Base-by-base conservation (phyloP, 2,797 vertebrate species). In the Bradypodion pumilum region DNA sequence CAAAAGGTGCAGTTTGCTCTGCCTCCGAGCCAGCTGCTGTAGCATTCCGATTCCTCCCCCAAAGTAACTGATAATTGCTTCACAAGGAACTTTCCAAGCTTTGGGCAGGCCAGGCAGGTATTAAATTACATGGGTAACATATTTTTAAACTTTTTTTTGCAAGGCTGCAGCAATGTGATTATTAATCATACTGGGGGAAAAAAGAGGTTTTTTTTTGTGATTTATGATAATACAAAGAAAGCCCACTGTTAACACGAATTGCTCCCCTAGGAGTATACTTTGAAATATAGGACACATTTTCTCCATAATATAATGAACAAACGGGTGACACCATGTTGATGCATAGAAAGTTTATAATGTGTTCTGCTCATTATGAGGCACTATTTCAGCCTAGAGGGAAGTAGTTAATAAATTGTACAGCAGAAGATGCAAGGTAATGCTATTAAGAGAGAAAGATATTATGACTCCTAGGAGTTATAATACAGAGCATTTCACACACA, bases 181-280 rank as follows among this genome's bases (percentile, higher is more conserved):
- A 78, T 16, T 69, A 82, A 80, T 82, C 84, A 46, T 63, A 80
- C 46, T 37, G 25, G 49, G 49, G 80, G n/a, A 84, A 85, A 60
- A 86, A 73, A 82, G 85, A 0, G 0, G 83, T 89, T 88, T 78
- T 52, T 83, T 88, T 88, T 78, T 74, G 42, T 72, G 21, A 49
- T 89, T 82, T 69, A 59, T 85, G 83, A 40, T 72, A 85, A 85
- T 10, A 42, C 59, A 78, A n/a, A 23, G 81, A 78, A 90, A 89
- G 49, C 69, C 77, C 76, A 60, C 37, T 86, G 62, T 72, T 86
- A 56, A 52, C 29, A 86, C 72, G 44, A 73, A 86, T 82, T 86
- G 46, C 16, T 63, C 72, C 74, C 60, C 37, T 87, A 81, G 63
- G 75, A 74, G 37, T 0, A 8, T 40, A n/a, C 27, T 52, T 10